Evolutionary conservation across 2,113 vertebrate species (phyloP).

Genomic region (Kobus ellipsiprymnus): DNA sequence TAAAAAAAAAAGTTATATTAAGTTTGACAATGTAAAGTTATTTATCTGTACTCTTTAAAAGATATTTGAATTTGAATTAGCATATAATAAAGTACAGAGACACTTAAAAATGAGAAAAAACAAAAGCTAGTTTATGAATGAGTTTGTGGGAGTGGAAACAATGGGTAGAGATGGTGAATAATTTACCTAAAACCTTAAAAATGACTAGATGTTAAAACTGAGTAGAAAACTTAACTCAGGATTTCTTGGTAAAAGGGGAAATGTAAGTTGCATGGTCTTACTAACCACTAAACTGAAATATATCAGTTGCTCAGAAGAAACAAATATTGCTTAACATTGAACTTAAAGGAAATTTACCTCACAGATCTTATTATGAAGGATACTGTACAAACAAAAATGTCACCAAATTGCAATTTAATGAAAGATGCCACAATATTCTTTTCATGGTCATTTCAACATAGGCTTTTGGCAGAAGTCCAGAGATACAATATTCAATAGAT

Average conservation of each 20-base stretch:
- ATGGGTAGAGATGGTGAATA: background rate
- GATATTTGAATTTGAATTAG: background rate
- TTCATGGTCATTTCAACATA: background rate
- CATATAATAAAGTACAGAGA: background rate
- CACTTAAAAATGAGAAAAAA: background rate
- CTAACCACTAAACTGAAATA: background rate
- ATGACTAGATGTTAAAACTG: background rate
- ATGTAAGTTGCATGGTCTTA: background rate
- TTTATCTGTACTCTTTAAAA: background rate
- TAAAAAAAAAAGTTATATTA: background rate
- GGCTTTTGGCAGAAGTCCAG: background rate
- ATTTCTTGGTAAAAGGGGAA: background rate
- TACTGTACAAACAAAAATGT: background rate
- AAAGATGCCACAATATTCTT: slow-evolving; percentile 5
- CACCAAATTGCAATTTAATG: background rate
- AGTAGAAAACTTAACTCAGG: background rate
- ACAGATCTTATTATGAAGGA: background rate
- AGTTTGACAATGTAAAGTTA: background rate
- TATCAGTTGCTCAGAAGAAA: background rate
- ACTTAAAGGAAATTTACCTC: background rate
- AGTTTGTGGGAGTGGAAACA: background rate
- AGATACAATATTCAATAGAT: background rate
- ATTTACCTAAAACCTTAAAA: background rate
- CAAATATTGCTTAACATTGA: background rate
- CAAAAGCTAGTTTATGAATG: background rate